Percentiles rank a stretch among this genome's conserved stretches.
Evolutionary conservation across 1,140 invertebrate species (phyloP).

Genomic region (Scylla paramamosain): DNA sequence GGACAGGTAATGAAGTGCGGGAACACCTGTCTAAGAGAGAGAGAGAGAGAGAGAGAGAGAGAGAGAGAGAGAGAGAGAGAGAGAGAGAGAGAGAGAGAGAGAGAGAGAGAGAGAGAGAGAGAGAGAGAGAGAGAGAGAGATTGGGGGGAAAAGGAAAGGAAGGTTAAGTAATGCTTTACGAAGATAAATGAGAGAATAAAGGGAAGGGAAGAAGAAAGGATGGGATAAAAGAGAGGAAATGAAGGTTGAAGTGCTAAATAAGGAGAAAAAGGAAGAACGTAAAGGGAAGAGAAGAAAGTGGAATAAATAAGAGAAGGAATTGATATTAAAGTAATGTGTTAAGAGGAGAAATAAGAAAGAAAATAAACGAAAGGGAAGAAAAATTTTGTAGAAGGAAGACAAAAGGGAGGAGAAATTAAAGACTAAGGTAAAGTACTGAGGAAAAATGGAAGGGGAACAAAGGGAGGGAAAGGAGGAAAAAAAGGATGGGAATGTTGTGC

Average conservation of each 20-base stretch:
- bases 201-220: neutral
- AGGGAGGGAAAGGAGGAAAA: neutral
- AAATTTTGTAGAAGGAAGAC: too few species aligned
- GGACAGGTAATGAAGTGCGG: slow-evolving; percentile 4
- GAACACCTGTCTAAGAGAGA: neutral
- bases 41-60: slow-evolving; percentile 27
- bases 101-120: neutral
- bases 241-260: too few species aligned
- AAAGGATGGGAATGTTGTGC: too few species aligned
- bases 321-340: too few species aligned
- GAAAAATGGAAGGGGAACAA: neutral
- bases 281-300: neutral
- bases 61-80: neutral
- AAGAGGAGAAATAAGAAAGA: neutral
- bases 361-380: neutral
- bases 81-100: neutral
- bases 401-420: neutral
- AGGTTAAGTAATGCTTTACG: too few species aligned
- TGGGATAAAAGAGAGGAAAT: neutral
- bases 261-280: neutral
- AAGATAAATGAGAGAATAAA: neutral
- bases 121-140: neutral
- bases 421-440: too few species aligned
- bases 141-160: neutral
- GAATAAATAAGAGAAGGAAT: too few species aligned